phyloP scores from a whole-genome alignment of 1,140 invertebrate genomes.

The Leptinotarsa undecemlineata region DNA sequence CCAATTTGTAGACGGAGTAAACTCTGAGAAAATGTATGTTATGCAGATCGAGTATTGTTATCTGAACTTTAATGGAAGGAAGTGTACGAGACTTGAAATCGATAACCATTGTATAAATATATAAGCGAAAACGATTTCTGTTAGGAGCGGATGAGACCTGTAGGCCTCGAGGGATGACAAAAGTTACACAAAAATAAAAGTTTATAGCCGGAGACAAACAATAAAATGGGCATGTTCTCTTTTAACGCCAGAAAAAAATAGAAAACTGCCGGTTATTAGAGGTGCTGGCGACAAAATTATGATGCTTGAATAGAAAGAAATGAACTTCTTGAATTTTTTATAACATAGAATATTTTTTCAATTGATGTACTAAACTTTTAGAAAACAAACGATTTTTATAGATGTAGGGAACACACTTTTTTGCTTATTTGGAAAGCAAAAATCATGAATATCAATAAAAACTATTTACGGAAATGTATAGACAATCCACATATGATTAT shows the following conservation, averaged over 20 bases:
- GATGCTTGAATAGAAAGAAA: too few relatives aligned
- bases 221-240: not conserved
- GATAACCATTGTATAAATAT: conserved; percentile 4
- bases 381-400: too few relatives aligned
- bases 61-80: not conserved
- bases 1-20: conserved; percentile 3
- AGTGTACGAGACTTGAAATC: conserved; percentile 1
- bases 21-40: not conserved
- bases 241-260: too few relatives aligned
- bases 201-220: not conserved
- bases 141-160: not conserved
- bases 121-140: not conserved
- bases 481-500: too few relatives aligned
- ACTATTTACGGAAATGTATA: too few relatives aligned
- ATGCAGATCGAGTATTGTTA: conserved; percentile 5
- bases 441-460: too few relatives aligned
- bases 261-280: not conserved
- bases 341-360: too few relatives aligned
- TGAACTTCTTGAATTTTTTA: too few relatives aligned
- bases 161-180: not conserved
- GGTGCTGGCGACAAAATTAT: too few relatives aligned
- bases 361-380: too few relatives aligned
- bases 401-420: too few relatives aligned
- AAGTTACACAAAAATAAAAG: conserved; percentile 8
- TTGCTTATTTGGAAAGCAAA: too few relatives aligned